Conservation (phyloP, 2,797 vertebrate genomes). For the Capromys pilorides region DNA sequence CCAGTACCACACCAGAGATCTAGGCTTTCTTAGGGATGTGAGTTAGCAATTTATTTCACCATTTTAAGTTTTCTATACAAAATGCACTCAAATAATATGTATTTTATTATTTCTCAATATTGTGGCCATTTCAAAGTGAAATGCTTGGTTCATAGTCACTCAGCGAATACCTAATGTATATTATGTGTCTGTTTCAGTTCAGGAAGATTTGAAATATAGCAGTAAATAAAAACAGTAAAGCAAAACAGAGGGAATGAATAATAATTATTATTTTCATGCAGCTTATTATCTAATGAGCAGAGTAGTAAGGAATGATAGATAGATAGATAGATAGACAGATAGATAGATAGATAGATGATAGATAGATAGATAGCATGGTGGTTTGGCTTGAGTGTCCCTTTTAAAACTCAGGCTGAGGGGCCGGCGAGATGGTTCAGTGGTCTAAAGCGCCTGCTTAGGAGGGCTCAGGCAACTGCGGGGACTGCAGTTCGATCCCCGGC, state of each 20-base stretch:
- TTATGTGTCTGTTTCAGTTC: neutral
- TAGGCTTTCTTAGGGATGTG: neutral
- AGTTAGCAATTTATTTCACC: neutral
- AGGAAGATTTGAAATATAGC: slow-evolving; percentile 1
- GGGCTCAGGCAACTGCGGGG: no score
- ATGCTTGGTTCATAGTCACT: neutral
- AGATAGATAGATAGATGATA: no score
- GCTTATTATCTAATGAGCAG: neutral
- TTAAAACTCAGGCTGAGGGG: no score
- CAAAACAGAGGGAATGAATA: neutral
- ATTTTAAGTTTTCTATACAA: neutral
- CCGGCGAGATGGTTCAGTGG: no score
- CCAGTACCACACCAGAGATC: neutral
- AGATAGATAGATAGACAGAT: no score
- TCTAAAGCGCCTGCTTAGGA: no score
- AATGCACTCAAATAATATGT: neutral
- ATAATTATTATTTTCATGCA: neutral
- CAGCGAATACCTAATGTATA: neutral
- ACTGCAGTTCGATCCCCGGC: no score
- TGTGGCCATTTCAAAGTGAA: neutral
- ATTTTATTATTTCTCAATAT: neutral
- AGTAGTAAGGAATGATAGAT: no score
- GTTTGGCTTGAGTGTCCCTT: no score
- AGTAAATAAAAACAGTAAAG: neutral
- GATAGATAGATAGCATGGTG: no score